A percentile compares a stretch with the other conserved stretches of the same genome.
Evolutionary conservation across 2,888 invertebrate species (phyloP).

Genomic region (Sinohyriopsis cumingii): DNA sequence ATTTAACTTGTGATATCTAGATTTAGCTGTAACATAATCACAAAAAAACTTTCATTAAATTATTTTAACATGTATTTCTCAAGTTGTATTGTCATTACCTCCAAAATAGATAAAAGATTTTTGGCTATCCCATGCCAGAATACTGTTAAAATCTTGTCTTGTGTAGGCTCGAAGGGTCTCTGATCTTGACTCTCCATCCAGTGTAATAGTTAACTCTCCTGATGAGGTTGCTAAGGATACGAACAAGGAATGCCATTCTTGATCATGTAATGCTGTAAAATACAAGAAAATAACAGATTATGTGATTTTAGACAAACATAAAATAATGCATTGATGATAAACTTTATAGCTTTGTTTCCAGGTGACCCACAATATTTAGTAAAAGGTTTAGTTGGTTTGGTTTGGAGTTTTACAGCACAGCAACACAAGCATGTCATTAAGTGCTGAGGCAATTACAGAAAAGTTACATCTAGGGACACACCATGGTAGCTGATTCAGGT

Average conservation of each 20-base stretch:
- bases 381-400: too few species aligned
- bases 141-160: constrained; percentile 36
- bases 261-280: constrained; percentile 57
- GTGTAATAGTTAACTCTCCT: constrained; percentile 46
- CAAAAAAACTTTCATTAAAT: too few species aligned
- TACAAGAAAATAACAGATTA: constrained; percentile 3
- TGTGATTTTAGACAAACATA: not conserved
- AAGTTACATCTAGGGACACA: too few species aligned
- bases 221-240: constrained; percentile 42
- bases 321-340: not conserved
- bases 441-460: too few species aligned
- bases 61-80: too few species aligned
- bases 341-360: not conserved
- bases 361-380: not conserved
- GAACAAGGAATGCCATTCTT: constrained; percentile 57
- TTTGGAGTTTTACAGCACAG: too few species aligned
- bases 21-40: too few species aligned
- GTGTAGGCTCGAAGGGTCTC: constrained; percentile 45
- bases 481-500: too few species aligned
- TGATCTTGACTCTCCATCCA: constrained; percentile 41
- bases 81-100: constrained; percentile 33
- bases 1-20: too few species aligned
- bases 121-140: constrained; percentile 50
- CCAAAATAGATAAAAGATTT: constrained; percentile 50
- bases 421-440: too few species aligned